Evolutionary conservation across 2,888 invertebrate genomes (phyloP).

Genomic region (Archaeoteleia sp.): DNA sequence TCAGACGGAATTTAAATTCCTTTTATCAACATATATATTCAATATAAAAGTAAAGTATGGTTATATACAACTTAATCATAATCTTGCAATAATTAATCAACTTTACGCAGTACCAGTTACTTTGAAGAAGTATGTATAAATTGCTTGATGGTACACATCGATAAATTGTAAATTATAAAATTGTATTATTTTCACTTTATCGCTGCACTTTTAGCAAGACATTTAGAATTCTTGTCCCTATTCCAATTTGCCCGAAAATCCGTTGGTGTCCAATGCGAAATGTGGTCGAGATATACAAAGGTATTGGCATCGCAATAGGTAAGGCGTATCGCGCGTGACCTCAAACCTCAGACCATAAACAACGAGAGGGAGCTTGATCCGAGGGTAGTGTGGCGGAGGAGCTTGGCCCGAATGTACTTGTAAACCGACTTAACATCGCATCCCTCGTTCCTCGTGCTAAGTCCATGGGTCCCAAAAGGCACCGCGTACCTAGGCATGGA

Average conservation of each 20-base stretch:
- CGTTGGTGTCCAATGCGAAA: slow-evolving; percentile 21
- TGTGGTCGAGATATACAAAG: slow-evolving; percentile 18
- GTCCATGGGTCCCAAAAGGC: slow-evolving; percentile 47
- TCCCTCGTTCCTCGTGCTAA: slow-evolving; percentile 57
- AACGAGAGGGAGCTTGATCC: slow-evolving; percentile 33
- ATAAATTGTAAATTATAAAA: no score
- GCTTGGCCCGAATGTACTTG: slow-evolving; percentile 31
- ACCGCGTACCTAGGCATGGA: slow-evolving; percentile 15
- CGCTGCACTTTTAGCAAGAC: slow-evolving; percentile 7
- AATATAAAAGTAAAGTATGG: no score
- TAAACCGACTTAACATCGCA: slow-evolving; percentile 65
- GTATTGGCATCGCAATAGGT: slow-evolving; percentile 29
- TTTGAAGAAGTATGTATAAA: no score
- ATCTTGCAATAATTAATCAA: no score
- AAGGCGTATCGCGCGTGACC: slow-evolving; percentile 32
- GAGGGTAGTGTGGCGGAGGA: slow-evolving; percentile 9
- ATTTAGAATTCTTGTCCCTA: slow-evolving; percentile 25
- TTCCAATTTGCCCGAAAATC: slow-evolving; percentile 8
- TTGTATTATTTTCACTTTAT: no score
- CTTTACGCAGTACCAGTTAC: no score
- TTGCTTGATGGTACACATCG: no score
- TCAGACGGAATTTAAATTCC: no score
- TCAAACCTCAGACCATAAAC: slow-evolving; percentile 47
- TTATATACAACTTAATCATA: no score
- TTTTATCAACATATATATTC: no score